Conservation (phyloP, 2,113 vertebrate species). For the Sylvilagus bachmani region DNA sequence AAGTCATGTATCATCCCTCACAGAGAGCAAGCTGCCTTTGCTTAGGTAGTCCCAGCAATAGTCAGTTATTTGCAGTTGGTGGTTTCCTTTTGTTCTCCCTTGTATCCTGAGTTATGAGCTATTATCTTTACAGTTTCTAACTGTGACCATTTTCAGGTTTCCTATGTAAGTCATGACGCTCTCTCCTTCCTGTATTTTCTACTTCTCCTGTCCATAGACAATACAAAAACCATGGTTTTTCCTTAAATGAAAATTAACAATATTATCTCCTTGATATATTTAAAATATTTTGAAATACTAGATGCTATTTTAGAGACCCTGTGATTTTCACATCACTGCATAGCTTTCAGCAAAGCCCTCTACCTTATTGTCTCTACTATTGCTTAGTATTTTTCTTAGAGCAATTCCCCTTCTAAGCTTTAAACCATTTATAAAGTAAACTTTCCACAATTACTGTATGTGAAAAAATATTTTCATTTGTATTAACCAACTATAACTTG, state of each 20-base stretch:
- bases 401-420: not conserved
- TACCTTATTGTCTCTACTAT: not conserved
- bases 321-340: not conserved
- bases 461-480: not conserved
- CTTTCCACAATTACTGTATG: not conserved
- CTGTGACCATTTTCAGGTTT: not conserved
- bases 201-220: not conserved
- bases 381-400: not conserved
- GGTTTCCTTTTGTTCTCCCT: not conserved
- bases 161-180: not conserved
- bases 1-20: not conserved
- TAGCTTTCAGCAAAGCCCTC: not conserved
- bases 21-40: not conserved
- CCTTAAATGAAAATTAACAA: not conserved
- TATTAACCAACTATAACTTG: not conserved
- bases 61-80: not conserved
- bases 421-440: not conserved
- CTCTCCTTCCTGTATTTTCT: too few relatives aligned
- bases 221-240: not conserved
- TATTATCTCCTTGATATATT: not conserved
- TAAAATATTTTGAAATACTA: not conserved
- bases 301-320: not conserved
- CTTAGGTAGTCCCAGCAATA: not conserved
- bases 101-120: not conserved
- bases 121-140: not conserved